These are phyloP conservation scores for Pterocles gutturalis DNA, from an alignment of 2,113 vertebrate species.

Conservation along the genomic window DNA sequence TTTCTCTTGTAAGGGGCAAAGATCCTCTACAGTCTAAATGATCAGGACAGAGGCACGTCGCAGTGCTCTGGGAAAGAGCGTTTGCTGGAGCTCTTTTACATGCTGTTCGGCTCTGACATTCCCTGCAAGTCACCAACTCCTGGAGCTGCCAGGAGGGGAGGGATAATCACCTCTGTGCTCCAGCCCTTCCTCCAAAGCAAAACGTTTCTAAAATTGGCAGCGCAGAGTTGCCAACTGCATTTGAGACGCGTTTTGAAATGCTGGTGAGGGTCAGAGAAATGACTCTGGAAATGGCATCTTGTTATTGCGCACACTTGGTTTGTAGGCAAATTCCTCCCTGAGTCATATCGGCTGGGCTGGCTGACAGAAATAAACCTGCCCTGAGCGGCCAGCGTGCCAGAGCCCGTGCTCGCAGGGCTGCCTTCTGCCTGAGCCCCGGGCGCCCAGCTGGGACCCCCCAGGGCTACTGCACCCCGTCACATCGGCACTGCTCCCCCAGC, in stretches of 20 bases:
- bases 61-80: background rate
- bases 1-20: conserved; percentile 22
- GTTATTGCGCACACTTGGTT: background rate
- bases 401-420: background rate
- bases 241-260: background rate
- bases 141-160: conserved; percentile 27
- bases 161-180: conserved; percentile 51
- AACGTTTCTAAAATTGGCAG: conserved; percentile 46
- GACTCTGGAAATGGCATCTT: conserved; percentile 30
- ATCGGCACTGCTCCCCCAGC: background rate
- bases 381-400: background rate
- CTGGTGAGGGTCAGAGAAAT: conserved; percentile 28
- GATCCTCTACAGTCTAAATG: background rate
- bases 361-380: background rate
- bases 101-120: conserved; percentile 15
- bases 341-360: background rate
- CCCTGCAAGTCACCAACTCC: background rate
- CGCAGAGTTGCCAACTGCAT: background rate
- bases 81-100: conserved; percentile 30
- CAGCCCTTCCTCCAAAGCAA: conserved; percentile 43
- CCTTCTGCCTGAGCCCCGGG: background rate
- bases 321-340: background rate
- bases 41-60: background rate
- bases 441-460: background rate
- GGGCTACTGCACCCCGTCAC: background rate